Evolutionary conservation across 2,888 invertebrate genomes (phyloP).

Genomic region (Epiblema foenella): DNA sequence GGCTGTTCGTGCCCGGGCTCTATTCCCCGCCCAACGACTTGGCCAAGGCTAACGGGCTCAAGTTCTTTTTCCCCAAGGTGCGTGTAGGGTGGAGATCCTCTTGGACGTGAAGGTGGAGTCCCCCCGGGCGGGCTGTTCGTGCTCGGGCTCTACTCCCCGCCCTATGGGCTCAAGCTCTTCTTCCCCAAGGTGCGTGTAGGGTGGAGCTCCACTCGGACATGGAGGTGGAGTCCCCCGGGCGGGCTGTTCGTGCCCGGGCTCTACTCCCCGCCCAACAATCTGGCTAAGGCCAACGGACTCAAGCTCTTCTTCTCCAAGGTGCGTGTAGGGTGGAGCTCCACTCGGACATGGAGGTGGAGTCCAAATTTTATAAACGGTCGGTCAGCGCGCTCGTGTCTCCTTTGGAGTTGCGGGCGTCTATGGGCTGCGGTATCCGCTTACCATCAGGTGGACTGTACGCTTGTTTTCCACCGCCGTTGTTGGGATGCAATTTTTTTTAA

Average conservation of each 20-base stretch:
- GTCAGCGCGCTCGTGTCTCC: too few relatives aligned
- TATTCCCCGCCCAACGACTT: slow-evolving; percentile 74
- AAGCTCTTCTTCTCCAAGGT: slow-evolving; percentile 74
- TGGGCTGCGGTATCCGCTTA: too few relatives aligned
- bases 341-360: slow-evolving; percentile 72
- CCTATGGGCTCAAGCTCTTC: slow-evolving; percentile 69
- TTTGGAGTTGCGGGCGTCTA: too few relatives aligned
- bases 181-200: slow-evolving; percentile 70
- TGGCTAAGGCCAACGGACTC: slow-evolving; percentile 73
- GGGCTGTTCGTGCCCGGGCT: slow-evolving; percentile 77
- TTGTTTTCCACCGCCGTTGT: too few relatives aligned
- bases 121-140: slow-evolving; percentile 77
- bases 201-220: slow-evolving; percentile 72
- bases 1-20: slow-evolving; percentile 75
- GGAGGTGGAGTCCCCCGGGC: slow-evolving; percentile 70
- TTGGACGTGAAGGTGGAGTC: slow-evolving; percentile 73
- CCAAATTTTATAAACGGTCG: too few relatives aligned
- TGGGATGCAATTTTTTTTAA: too few relatives aligned
- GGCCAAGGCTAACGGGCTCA: slow-evolving; percentile 72
- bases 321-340: slow-evolving; percentile 54
- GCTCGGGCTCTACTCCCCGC: slow-evolving; percentile 74
- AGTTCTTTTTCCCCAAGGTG: slow-evolving; percentile 56
- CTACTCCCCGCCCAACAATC: slow-evolving; percentile 73
- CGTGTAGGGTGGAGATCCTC: slow-evolving; percentile 66
- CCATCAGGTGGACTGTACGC: too few relatives aligned